A percentile compares a stretch with the other conserved stretches of the same genome.
These are phyloP conservation scores for Pholis gunnellus DNA, from an alignment of 2,113 vertebrate species.

Conservation along the genomic window DNA sequence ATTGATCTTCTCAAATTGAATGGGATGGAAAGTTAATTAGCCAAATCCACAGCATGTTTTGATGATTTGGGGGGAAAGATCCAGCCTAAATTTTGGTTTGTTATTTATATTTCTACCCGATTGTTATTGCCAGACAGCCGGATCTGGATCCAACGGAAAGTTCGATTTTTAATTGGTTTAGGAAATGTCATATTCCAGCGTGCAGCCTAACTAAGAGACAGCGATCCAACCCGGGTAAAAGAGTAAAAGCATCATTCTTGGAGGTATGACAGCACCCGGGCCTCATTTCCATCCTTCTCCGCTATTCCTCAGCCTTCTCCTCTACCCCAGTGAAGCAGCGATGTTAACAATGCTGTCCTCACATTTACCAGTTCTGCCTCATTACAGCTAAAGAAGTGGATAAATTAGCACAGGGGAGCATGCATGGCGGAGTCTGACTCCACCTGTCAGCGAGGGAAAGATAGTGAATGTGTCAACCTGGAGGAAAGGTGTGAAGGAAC, in stretches of 20 bases:
- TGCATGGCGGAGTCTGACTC: constrained; percentile 64
- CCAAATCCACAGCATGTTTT: constrained; percentile 35
- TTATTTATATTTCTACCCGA: constrained; percentile 31
- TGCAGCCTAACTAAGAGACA: constrained; percentile 57
- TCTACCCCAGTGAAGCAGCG: constrained; percentile 75
- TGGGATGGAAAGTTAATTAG: constrained; percentile 39
- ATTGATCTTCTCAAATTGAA: constrained; percentile 36
- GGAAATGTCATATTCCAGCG: constrained; percentile 61
- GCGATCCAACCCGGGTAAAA: constrained; percentile 55
- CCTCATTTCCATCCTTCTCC: constrained; percentile 72
- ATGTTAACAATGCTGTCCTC: constrained; percentile 83
- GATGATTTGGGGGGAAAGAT: constrained; percentile 34
- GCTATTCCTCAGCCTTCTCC: constrained; percentile 72
- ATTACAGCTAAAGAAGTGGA: constrained; percentile 82
- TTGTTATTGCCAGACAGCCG: constrained; percentile 50
- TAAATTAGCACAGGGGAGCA: constrained; percentile 80
- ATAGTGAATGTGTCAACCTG: constrained; percentile 51
- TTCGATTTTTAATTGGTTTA: constrained; percentile 77
- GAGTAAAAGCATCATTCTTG: constrained; percentile 70
- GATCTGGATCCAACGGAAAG: constrained; percentile 54
- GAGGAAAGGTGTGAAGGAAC: constrained; percentile 54
- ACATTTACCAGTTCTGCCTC: constrained; percentile 85
- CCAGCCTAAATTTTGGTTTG: constrained; percentile 17
- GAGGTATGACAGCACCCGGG: constrained; percentile 71
- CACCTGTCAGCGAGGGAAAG: constrained; percentile 71